phyloP scores from a whole-genome alignment of 2,113 vertebrate genomes.

The Lipophrys pholis region DNA sequence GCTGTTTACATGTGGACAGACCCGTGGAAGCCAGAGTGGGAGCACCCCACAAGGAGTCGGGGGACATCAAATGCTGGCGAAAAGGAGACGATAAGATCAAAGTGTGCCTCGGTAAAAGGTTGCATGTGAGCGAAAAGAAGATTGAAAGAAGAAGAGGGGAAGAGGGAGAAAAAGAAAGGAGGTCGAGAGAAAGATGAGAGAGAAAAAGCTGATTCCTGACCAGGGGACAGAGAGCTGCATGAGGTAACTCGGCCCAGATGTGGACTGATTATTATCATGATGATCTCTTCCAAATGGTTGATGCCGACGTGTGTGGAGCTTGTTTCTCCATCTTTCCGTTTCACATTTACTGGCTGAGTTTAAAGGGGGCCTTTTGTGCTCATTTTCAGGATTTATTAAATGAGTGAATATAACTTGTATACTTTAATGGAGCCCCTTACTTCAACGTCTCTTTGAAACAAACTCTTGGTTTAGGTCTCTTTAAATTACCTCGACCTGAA shows the following conservation, averaged over 20 bases:
- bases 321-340: conserved; percentile 24
- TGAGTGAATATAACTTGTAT: too few species aligned
- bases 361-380: neutral
- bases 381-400: too few species aligned
- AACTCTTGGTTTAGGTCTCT: too few species aligned
- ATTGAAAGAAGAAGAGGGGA: neutral
- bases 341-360: conserved; percentile 2
- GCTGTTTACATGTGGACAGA: conserved; percentile 59
- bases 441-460: too few species aligned
- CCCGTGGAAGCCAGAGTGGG: conserved; percentile 31
- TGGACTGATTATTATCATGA: conserved; percentile 47
- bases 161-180: conserved; percentile 15
- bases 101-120: conserved; percentile 13
- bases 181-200: conserved; percentile 41
- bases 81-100: conserved; percentile 30
- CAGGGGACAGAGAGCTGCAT: conserved; percentile 40
- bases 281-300: conserved; percentile 49
- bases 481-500: too few species aligned
- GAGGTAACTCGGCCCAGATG: conserved; percentile 69
- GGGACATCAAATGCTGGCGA: conserved; percentile 27
- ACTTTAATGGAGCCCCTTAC: too few species aligned
- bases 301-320: conserved; percentile 17
- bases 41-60: conserved; percentile 43
- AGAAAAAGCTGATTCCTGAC: conserved; percentile 33
- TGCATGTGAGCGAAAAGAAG: conserved; percentile 5